Percentiles rank a stretch among this genome's conserved stretches.
These are phyloP conservation scores for Pseudomyrmex gracilis DNA, from an alignment of 1,140 invertebrate genomes.

Conservation along the genomic window DNA sequence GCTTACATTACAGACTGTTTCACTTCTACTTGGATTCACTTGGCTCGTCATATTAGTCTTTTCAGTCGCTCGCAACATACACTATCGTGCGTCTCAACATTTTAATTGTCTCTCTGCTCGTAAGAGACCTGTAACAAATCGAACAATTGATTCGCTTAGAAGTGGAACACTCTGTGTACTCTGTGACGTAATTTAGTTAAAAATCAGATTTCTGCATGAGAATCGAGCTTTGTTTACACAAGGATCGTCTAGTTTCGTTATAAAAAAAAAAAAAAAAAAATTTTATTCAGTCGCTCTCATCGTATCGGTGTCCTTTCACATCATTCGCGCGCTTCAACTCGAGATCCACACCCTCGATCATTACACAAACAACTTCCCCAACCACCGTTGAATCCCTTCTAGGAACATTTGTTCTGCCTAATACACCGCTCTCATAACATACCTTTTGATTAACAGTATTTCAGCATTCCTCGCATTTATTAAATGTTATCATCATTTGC, in stretches of 20 bases:
- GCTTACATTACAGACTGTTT: slow-evolving; percentile 30
- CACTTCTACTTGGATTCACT: slow-evolving; percentile 26
- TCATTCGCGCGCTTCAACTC: slow-evolving; percentile 30
- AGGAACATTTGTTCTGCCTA: slow-evolving; percentile 76
- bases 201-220: slow-evolving; percentile 38
- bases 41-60: no score
- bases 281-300: slow-evolving; percentile 47
- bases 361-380: slow-evolving; percentile 2
- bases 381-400: slow-evolving; percentile 45
- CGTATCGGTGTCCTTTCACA: slow-evolving; percentile 39
- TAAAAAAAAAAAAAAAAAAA: not conserved
- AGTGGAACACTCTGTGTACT: slow-evolving; percentile 15
- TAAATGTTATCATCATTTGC: slow-evolving; percentile 48
- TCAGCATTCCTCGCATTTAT: slow-evolving; percentile 53
- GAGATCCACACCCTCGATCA: slow-evolving; percentile 36
- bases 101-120: not conserved
- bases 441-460: slow-evolving; percentile 66
- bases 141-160: slow-evolving; percentile 33
- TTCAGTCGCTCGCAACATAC: not conserved
- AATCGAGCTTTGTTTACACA: slow-evolving; percentile 45
- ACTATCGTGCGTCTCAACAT: not conserved
- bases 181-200: slow-evolving; percentile 30
- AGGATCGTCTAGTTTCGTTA: slow-evolving; percentile 10
- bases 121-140: not conserved
- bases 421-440: slow-evolving; percentile 79